A percentile compares a stretch with the other conserved stretches of the same genome.
These are phyloP conservation scores for Prenolepis imparis DNA, from an alignment of 2,888 invertebrate genomes.

Conservation along the genomic window DNA sequence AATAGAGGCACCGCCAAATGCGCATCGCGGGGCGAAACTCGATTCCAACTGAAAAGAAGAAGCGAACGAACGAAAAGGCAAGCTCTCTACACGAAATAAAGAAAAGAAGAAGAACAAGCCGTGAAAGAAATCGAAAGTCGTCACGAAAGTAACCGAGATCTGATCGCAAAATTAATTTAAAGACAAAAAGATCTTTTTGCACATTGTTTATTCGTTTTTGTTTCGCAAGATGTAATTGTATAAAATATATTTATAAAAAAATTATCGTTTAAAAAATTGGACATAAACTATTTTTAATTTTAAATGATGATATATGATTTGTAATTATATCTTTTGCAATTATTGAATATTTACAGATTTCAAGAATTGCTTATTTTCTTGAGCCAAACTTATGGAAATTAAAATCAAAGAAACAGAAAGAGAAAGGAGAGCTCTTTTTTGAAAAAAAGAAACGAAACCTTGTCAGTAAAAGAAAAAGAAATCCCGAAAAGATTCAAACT, in stretches of 20 bases:
- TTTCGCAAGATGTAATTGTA: neutral
- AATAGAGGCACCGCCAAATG: conserved; percentile 67
- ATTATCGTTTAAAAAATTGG: neutral
- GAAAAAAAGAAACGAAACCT: neutral
- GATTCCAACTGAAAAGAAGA: conserved; percentile 59
- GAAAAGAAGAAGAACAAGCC: conserved; percentile 38
- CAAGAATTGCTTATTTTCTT: neutral
- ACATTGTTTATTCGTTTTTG: neutral
- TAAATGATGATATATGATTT: neutral
- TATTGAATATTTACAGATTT: neutral
- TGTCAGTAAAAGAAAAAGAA: neutral
- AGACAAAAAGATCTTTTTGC: conserved; percentile 9
- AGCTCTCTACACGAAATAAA: conserved; percentile 33
- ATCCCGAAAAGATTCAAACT: neutral
- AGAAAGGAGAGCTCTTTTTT: neutral
- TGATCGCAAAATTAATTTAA: conserved; percentile 37
- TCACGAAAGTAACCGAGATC: conserved; percentile 52
- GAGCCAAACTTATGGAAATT: neutral
- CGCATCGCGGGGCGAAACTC: conserved; percentile 65
- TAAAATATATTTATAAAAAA: too few relatives aligned
- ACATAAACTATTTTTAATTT: neutral
- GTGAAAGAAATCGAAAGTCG: conserved; percentile 58
- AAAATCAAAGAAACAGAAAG: neutral
- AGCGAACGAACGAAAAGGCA: conserved; percentile 43
- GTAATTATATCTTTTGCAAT: neutral